Evolutionary conservation across 2,888 invertebrate genomes (phyloP).

Genomic region (Parnassius mnemosyne): DNA sequence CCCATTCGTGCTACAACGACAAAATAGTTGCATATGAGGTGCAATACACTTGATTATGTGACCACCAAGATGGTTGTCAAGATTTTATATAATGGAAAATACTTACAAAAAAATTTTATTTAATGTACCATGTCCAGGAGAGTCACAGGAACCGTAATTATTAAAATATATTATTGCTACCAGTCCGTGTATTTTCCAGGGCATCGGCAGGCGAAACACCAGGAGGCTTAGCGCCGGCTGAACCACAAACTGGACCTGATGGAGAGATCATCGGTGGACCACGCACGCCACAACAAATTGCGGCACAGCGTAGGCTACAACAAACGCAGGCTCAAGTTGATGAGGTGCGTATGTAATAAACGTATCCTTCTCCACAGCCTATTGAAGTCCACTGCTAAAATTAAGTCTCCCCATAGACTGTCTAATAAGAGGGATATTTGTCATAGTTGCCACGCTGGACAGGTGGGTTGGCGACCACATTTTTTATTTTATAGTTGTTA

Average conservation of each 20-base stretch:
- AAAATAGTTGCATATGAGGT: too few relatives aligned
- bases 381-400: neutral
- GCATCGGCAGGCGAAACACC: slow-evolving; percentile 66
- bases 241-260: slow-evolving; percentile 78
- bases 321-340: slow-evolving; percentile 93
- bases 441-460: too few relatives aligned
- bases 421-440: too few relatives aligned
- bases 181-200: slow-evolving; percentile 44
- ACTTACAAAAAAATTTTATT: too few relatives aligned
- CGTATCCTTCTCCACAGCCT: neutral
- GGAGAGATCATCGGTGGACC: slow-evolving; percentile 90
- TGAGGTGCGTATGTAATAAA: slow-evolving; percentile 71
- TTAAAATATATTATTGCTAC: neutral
- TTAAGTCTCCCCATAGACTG: too few relatives aligned
- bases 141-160: neutral
- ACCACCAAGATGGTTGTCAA: too few relatives aligned
- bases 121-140: neutral
- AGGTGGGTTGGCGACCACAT: too few relatives aligned
- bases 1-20: too few relatives aligned
- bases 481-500: too few relatives aligned
- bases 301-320: slow-evolving; percentile 89
- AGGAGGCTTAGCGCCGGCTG: slow-evolving; percentile 82
- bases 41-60: too few relatives aligned
- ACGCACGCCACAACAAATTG: slow-evolving; percentile 90
- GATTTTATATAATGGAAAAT: too few relatives aligned